phyloP scores from a whole-genome alignment of 2,888 invertebrate genomes.

The Osedax fenrisi region DNA sequence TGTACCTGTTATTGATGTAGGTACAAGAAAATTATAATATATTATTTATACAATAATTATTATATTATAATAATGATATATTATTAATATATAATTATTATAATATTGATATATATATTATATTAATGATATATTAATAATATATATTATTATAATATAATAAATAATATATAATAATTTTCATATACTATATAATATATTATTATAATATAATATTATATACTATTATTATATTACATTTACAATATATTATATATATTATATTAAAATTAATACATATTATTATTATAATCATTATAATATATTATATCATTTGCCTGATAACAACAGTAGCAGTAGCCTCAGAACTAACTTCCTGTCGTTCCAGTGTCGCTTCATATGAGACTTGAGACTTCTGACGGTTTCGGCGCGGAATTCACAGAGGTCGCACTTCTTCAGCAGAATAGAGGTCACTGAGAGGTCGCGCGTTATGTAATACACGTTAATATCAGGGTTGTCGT shows the following conservation, averaged over 20 bases:
- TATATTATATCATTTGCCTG: too few relatives aligned
- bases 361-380: constrained; percentile 49
- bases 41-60: neutral
- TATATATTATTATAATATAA: neutral
- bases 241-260: neutral
- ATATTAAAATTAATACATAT: neutral
- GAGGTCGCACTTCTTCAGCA: too few relatives aligned
- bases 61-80: neutral
- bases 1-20: constrained; percentile 38
- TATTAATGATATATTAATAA: neutral
- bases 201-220: too few relatives aligned
- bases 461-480: too few relatives aligned
- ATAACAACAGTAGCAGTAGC: too few relatives aligned
- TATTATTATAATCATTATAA: neutral
- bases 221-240: neutral
- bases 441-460: too few relatives aligned
- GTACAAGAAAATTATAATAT: neutral
- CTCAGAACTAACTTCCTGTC: constrained; percentile 40
- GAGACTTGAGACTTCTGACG: constrained; percentile 46
- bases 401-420: neutral
- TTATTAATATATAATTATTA: neutral
- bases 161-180: neutral
- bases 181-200: too few relatives aligned
- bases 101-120: neutral
- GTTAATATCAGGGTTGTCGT: too few relatives aligned